phyloP scores from a whole-genome alignment of 2,888 invertebrate species.

The Antitype chi region DNA sequence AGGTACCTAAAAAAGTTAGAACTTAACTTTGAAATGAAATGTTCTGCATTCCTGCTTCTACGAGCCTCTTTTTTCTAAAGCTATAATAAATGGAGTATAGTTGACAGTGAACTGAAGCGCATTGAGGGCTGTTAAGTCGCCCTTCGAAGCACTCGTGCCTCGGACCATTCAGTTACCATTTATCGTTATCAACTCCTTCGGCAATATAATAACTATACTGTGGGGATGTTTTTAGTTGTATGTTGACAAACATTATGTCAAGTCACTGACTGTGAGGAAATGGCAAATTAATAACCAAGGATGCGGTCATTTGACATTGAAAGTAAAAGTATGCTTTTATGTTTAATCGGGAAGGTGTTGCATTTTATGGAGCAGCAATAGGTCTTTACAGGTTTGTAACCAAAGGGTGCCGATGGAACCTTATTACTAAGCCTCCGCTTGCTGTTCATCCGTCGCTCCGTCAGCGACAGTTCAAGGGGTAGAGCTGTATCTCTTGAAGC shows the following conservation, averaged over 20 bases:
- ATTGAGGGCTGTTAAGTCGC: conserved; percentile 77
- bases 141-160: conserved; percentile 83
- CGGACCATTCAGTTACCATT: conserved; percentile 61
- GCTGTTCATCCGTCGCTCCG: too few relatives aligned
- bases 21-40: too few relatives aligned
- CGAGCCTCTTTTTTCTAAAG: too few relatives aligned
- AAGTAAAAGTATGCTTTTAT: background rate
- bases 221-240: background rate
- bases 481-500: too few relatives aligned
- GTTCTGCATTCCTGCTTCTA: too few relatives aligned
- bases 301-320: background rate
- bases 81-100: too few relatives aligned
- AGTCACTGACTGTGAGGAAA: background rate
- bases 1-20: too few relatives aligned
- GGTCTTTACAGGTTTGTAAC: too few relatives aligned
- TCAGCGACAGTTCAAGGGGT: too few relatives aligned
- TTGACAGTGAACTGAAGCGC: conserved; percentile 78
- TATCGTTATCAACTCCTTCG: conserved; percentile 52
- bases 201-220: background rate
- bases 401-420: too few relatives aligned
- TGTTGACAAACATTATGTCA: background rate
- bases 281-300: background rate
- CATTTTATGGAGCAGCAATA: background rate
- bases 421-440: too few relatives aligned
- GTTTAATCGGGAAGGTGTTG: background rate